Percentiles rank a stretch among this genome's conserved stretches.
phyloP scores from a whole-genome alignment of 2,113 vertebrate species.

The Callorhinus ursinus region DNA sequence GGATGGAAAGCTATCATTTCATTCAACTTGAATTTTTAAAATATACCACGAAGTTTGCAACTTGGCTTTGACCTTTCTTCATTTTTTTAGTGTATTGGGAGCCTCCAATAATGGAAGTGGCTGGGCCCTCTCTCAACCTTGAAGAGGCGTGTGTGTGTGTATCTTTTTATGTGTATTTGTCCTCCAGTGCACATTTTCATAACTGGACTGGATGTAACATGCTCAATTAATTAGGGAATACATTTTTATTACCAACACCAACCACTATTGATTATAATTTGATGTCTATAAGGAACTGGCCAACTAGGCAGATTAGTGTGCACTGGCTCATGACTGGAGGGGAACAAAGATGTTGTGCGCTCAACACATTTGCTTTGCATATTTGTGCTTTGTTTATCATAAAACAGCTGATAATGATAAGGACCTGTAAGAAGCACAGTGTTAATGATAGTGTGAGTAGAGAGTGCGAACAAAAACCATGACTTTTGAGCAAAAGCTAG shows the following conservation, averaged over 20 bases:
- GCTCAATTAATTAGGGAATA: constrained; percentile 10
- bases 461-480: background rate
- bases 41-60: background rate
- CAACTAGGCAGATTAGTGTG: background rate
- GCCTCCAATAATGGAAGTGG: background rate
- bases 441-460: background rate
- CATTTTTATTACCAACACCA: constrained; percentile 19
- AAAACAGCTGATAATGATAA: background rate
- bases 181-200: background rate
- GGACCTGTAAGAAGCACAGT: background rate
- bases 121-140: background rate
- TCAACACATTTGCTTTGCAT: background rate
- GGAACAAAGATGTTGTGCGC: background rate
- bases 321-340: background rate
- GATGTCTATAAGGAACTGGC: constrained; percentile 10
- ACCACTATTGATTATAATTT: background rate
- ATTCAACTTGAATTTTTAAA: background rate
- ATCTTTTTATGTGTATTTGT: background rate
- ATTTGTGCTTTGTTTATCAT: background rate
- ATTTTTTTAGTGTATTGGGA: background rate
- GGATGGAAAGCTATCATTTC: background rate
- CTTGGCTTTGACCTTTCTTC: background rate
- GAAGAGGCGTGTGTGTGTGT: background rate
- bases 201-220: background rate
- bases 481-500: background rate